A percentile compares a stretch with the other conserved stretches of the same genome.
Evolutionary conservation across 2,888 invertebrate species (phyloP).

Genomic region (Megastigmus dorsalis): DNA sequence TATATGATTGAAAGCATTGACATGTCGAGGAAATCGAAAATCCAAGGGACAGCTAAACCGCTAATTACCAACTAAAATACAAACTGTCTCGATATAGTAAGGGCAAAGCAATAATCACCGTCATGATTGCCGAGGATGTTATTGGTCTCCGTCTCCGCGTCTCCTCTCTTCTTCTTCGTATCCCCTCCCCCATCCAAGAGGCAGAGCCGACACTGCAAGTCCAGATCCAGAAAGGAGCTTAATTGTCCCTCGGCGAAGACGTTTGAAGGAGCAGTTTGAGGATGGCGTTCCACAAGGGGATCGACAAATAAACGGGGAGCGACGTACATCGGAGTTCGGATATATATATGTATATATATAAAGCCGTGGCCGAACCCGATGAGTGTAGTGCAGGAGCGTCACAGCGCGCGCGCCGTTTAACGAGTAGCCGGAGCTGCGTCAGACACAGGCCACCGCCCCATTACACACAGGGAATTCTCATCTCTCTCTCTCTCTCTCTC

Average conservation of each 20-base stretch:
- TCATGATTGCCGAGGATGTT: neutral
- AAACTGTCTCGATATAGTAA: slow-evolving; percentile 48
- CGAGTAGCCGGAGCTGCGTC: slow-evolving; percentile 57
- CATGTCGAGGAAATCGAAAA: too few relatives aligned
- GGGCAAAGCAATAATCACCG: slow-evolving; percentile 22
- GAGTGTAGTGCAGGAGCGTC: too few relatives aligned
- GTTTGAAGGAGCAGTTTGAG: slow-evolving; percentile 49
- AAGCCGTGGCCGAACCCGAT: too few relatives aligned
- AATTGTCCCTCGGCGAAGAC: slow-evolving; percentile 45
- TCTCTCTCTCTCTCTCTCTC: too few relatives aligned
- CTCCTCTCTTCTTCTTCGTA: too few relatives aligned
- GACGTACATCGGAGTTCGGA: slow-evolving; percentile 45
- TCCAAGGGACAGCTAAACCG: slow-evolving; percentile 35
- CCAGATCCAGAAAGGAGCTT: slow-evolving; percentile 51
- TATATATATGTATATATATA: too few relatives aligned
- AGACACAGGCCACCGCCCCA: slow-evolving; percentile 58
- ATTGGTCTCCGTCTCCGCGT: too few relatives aligned
- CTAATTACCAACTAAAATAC: slow-evolving; percentile 39
- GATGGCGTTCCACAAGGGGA: slow-evolving; percentile 13
- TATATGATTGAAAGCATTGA: too few relatives aligned
- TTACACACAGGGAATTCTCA: slow-evolving; percentile 66
- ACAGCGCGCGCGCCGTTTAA: slow-evolving; percentile 60
- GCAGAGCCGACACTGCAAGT: too few relatives aligned
- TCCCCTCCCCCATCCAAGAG: too few relatives aligned
- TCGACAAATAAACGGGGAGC: slow-evolving; percentile 42